phyloP scores from a whole-genome alignment of 2,113 vertebrate species.

The Anguilla japonica region DNA sequence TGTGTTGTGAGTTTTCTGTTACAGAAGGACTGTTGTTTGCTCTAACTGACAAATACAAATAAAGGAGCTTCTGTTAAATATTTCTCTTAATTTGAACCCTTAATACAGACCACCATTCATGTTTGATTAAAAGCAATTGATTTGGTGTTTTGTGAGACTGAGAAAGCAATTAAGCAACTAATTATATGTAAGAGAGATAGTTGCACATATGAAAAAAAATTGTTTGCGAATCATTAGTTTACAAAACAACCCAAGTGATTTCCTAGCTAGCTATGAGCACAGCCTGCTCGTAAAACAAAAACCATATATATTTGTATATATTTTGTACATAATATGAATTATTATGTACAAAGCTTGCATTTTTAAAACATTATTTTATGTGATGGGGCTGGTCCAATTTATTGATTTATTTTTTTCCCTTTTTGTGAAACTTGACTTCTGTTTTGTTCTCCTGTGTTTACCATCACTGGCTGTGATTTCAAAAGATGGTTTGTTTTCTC shows the following conservation, averaged over 20 bases:
- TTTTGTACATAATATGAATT: too few relatives aligned
- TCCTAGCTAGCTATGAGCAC: neutral
- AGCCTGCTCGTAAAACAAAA: neutral
- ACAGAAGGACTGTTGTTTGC: neutral
- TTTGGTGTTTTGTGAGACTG: neutral
- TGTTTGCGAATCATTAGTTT: too few relatives aligned
- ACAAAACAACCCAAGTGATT: neutral
- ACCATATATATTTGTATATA: too few relatives aligned
- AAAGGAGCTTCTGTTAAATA: neutral
- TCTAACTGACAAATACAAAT: neutral
- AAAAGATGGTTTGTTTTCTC: neutral
- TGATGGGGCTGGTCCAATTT: too few relatives aligned
- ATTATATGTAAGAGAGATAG: neutral
- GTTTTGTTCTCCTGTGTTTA: too few relatives aligned
- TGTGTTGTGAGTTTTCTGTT: neutral
- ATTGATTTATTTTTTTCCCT: too few relatives aligned
- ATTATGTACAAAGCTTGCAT: too few relatives aligned
- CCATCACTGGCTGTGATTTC: too few relatives aligned
- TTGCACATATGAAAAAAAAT: neutral
- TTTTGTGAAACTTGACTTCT: too few relatives aligned
- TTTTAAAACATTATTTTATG: too few relatives aligned
- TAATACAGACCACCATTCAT: neutral
- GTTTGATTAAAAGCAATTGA: neutral
- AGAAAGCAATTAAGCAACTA: neutral
- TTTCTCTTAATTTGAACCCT: neutral